A percentile compares a stretch with the other conserved stretches of the same genome.
Evolutionary conservation across 2,888 invertebrate species (phyloP).

Genomic region (Meiosimyza platycephala): DNA sequence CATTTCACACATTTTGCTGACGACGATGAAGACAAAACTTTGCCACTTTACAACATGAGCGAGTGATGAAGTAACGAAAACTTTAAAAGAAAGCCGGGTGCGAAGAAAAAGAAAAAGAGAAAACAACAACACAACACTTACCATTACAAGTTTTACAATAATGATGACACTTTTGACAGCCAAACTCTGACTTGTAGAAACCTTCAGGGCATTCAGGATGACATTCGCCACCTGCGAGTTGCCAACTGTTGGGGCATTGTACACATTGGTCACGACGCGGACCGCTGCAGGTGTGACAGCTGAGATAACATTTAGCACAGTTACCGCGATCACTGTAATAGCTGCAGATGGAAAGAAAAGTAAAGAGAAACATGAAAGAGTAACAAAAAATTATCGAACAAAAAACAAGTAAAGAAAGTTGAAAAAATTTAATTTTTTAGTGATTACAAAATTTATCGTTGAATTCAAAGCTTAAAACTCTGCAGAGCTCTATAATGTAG

Average conservation of each 20-base stretch:
- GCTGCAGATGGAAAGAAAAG: conserved; percentile 66
- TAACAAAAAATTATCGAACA: background rate
- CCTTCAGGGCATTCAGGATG: conserved; percentile 88
- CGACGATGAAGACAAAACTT: no score
- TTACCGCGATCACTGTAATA: conserved; percentile 88
- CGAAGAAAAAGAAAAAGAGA: background rate
- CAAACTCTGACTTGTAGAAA: conserved; percentile 83
- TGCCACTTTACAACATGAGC: no score
- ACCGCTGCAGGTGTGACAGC: conserved; percentile 87
- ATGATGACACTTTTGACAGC: conserved; percentile 90
- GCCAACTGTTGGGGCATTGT: conserved; percentile 83
- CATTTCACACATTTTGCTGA: no score
- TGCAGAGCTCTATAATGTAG: no score
- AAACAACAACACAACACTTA: conserved; percentile 56
- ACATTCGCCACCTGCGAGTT: conserved; percentile 85
- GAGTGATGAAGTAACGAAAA: no score
- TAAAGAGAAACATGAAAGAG: conserved; percentile 7
- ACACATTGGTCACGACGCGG: conserved; percentile 88
- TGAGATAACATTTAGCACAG: conserved; percentile 85
- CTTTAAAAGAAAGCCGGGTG: background rate
- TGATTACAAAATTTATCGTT: background rate
- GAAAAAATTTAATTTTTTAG: background rate
- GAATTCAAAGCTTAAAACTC: background rate
- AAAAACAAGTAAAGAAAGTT: conserved; percentile 35
- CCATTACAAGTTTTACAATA: conserved; percentile 90